Evolutionary conservation across 2,113 vertebrate genomes (phyloP), one percentile per base, ranked within the genome.

Genomic region (Notarius lentiginosus): DNA sequence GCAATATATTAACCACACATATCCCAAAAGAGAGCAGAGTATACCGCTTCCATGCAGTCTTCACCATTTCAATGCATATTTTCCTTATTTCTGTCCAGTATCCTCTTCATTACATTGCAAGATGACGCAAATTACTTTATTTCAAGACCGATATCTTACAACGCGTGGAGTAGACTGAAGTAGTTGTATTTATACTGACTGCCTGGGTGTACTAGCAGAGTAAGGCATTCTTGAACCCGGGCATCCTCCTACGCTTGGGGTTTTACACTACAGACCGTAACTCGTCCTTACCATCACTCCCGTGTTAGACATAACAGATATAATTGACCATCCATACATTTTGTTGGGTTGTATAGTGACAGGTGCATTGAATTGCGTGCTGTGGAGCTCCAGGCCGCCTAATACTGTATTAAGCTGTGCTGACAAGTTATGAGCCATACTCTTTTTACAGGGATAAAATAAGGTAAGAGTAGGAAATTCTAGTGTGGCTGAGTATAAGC

Each of bases 341-440:
- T 95, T 96, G 96, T 95, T 94, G 95, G 96, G 95, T 95, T 96
- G 96, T 96, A 93, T 96, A 96, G 92, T 99, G 98, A 98, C 98
- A 99, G 98, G 97, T 98, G 97, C 97, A 99, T 99, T 99, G 96
- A 98, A 98, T 98, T 98, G 97, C 97, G 94, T 95, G 94, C 95
- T 92, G 95, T 95, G 94, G 93, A 92, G 91, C 95, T 94, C 95
- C 93, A 66, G 93, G 93, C 96, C 95, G 95, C 94, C 95, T 95
- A 95, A 95, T 94, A 95, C 96, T 96, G 93, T 93, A 94, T 90
- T 90, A 92, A 95, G 89, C 94, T 92, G 93, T 94, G 92, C 93
- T 87, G 93, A 92, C 93, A 91, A 93, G 92, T 94, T 94, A 95
- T 17, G 93, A 95, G 93, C 95, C 93, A 95, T 95, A 95, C 91